Conservation (phyloP, 2,797 vertebrate species). For the Periparus ater region DNA sequence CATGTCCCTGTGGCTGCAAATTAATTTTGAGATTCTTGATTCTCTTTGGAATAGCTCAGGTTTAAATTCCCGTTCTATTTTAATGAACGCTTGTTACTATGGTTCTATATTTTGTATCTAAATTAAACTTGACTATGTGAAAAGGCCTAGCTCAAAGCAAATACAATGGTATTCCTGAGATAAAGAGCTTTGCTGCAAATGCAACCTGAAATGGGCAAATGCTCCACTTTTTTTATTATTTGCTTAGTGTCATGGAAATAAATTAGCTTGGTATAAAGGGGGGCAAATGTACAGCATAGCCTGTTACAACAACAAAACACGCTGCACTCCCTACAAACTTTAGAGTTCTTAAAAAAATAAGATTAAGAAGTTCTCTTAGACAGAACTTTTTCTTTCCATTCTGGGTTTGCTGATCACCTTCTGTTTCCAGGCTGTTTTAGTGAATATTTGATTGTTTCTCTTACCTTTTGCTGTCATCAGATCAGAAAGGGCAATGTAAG, state of each 20-base stretch:
- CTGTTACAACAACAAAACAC: not conserved
- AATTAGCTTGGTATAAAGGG: not conserved
- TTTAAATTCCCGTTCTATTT: constrained; percentile 51
- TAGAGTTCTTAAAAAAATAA: not conserved
- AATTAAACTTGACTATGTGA: constrained; percentile 61
- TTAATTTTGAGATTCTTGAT: constrained; percentile 49
- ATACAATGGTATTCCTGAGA: constrained; percentile 40
- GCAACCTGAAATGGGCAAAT: constrained; percentile 18
- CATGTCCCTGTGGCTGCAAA: constrained; percentile 56
- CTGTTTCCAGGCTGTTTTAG: not conserved
- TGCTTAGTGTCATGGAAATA: not conserved
- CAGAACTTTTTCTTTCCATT: not conserved
- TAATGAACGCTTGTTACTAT: constrained; percentile 42
- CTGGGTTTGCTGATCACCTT: not conserved
- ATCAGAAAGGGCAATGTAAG: not conserved
- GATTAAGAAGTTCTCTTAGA: not conserved
- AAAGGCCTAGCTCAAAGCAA: constrained; percentile 46
- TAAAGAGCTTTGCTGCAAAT: not conserved
- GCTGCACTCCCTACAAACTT: not conserved
- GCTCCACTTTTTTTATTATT: not conserved
- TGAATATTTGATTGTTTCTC: not conserved
- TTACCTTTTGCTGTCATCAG: not conserved
- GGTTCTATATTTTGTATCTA: constrained; percentile 46
- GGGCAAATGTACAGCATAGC: not conserved
- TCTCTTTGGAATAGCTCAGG: constrained; percentile 51